Base-by-base conservation (phyloP, 2,797 vertebrate species). In the Semotilus atromaculatus region DNA sequence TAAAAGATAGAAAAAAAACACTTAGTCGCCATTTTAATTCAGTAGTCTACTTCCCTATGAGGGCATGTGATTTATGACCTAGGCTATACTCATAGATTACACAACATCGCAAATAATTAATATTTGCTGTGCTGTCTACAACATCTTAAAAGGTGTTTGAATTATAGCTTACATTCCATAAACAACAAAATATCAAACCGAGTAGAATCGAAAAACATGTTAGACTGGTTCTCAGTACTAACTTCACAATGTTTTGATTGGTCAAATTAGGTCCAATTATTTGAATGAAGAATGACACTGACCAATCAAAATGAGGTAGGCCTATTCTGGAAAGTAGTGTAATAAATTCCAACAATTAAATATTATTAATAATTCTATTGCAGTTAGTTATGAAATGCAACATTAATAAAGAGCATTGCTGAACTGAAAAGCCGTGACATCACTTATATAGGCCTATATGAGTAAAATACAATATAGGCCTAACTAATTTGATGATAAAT, bases 21-120 rank as follows among this genome's bases (percentile, higher is more conserved):
- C 19, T 67, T 60, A 34, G 76, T 66, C 60, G 55, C 51, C 45
- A 80, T 36, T 53, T 53, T 83, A 55, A 58, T 77, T 23, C 34
- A 29, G 10, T 36, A 72, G 34, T 31, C n/a, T 55, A 74, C 29
- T 84, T 80, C 38, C 29, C n/a, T 72, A 23, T 60, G 67, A 10
- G 10, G 23, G 19, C 43, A 36, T 38, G 38, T 21, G 55, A 78
- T 62, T 62, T 43, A 62, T 62, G 75, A 78, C 36, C 21, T 23
- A 38, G n/a, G n/a, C n/a, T n/a, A n/a, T n/a, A n/a, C 8, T 68
- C 18, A 2, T 29, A 77, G 14, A 38, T 8, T 58, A 58, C n/a
- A 7, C 36, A 77, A 77, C n/a, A 68, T 62, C 5, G 3, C 26
- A 78, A 29, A 16, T 58, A 60, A 40, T 13, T 55, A 0, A n/a